Conservation (phyloP, 1,140 invertebrate genomes). For the Leptinotarsa defecta region DNA sequence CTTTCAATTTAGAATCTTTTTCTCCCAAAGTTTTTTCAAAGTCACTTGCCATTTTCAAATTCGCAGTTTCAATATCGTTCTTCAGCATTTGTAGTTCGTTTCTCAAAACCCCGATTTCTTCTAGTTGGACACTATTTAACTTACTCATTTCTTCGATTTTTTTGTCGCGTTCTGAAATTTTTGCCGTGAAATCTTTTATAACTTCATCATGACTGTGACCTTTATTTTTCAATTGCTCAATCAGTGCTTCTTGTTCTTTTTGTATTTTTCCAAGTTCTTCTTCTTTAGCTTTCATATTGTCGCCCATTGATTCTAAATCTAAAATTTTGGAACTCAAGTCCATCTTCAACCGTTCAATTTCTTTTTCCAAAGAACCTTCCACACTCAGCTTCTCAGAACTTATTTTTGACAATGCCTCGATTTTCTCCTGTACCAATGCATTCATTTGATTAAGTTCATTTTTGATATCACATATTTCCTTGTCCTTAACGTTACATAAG, state of each 20-base stretch:
- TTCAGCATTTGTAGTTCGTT: constrained; percentile 15
- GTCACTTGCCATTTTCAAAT: constrained; percentile 57
- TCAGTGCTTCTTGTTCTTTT: constrained; percentile 43
- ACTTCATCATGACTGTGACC: constrained; percentile 36
- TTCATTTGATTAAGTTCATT: constrained; percentile 55
- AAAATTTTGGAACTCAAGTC: constrained; percentile 61
- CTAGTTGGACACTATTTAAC: not conserved
- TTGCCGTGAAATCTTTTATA: not conserved
- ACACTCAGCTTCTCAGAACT: constrained; percentile 33
- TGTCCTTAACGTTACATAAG: constrained; percentile 43
- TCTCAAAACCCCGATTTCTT: constrained; percentile 21
- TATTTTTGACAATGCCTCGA: constrained; percentile 52
- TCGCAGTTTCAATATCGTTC: constrained; percentile 24
- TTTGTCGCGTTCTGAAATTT: constrained; percentile 15
- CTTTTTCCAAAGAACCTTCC: constrained; percentile 59
- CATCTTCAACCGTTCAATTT: constrained; percentile 63
- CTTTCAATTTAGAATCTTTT: constrained; percentile 56
- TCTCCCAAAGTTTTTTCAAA: constrained; percentile 60
- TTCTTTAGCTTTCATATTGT: constrained; percentile 60
- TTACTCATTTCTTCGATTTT: constrained; percentile 11
- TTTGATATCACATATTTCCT: constrained; percentile 57
- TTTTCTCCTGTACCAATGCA: constrained; percentile 46
- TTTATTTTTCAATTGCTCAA: constrained; percentile 56
- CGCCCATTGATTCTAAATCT: constrained; percentile 59
- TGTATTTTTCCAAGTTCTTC: constrained; percentile 55